Percentiles rank a stretch among this genome's conserved stretches.
Evolutionary conservation across 92 coral and sea anemone genomes (phyloP).

Genomic region (Parazoanthus atlanticus): DNA sequence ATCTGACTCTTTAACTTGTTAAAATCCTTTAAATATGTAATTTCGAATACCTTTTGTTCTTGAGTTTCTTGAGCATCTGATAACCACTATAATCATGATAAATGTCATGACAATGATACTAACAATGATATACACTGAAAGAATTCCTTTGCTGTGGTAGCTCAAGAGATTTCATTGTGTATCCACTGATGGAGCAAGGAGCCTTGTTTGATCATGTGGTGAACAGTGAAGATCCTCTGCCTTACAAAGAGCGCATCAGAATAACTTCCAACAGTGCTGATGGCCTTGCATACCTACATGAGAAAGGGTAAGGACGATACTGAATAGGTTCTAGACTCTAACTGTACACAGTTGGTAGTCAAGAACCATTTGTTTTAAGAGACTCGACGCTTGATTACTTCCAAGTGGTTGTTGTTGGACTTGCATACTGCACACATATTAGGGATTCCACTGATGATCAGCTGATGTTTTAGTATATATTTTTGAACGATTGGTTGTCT

Average conservation of each 20-base stretch:
- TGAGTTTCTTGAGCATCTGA: neutral
- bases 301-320: constrained; percentile 14
- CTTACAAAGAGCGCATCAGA: constrained; percentile 37
- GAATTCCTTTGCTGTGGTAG: neutral
- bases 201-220: constrained; percentile 34
- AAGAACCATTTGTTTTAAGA: no score
- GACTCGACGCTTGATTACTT: no score
- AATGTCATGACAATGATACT: no score
- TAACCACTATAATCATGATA: neutral
- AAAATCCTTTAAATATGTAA: no score
- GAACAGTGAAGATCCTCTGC: constrained; percentile 12
- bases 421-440: no score
- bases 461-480: no score
- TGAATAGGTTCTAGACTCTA: neutral
- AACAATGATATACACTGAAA: no score
- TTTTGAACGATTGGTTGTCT: no score
- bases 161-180: constrained; percentile 18
- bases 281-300: constrained; percentile 34
- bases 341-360: neutral
- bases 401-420: no score
- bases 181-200: constrained; percentile 19
- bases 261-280: constrained; percentile 38
- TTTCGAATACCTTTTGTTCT: no score
- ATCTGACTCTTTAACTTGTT: no score
- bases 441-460: no score